These are phyloP conservation scores for Neomorphus geoffroyi DNA, from an alignment of 2,797 vertebrate species.

Conservation along the genomic window DNA sequence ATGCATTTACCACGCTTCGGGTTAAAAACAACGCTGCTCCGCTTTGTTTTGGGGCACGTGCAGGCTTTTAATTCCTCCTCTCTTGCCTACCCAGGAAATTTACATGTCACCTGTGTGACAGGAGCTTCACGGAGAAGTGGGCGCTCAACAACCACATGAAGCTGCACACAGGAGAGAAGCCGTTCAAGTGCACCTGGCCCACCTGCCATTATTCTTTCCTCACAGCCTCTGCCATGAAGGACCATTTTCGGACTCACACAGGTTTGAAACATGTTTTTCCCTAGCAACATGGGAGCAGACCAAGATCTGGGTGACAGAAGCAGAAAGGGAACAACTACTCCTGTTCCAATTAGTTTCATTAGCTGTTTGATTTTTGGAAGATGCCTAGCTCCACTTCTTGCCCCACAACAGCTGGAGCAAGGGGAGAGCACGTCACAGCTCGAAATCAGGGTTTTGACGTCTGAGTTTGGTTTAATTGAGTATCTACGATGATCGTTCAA, in stretches of 20 bases:
- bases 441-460: not conserved
- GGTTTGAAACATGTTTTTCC: slow-evolving; percentile 76
- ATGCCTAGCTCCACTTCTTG: not conserved
- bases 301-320: rapidly evolving
- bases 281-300: rapidly evolving
- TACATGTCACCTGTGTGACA: slow-evolving; percentile 92
- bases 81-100: slow-evolving; percentile 86
- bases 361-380: not conserved
- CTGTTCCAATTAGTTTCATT: not conserved
- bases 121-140: slow-evolving; percentile 98
- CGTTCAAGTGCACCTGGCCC: slow-evolving; percentile 93
- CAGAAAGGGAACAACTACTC: not conserved
- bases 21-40: slow-evolving; percentile 40
- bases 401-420: not conserved
- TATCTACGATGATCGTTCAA: not conserved
- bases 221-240: slow-evolving; percentile 96
- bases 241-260: slow-evolving; percentile 97
- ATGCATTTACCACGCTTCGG: slow-evolving; percentile 57
- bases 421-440: not conserved
- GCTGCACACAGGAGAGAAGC: slow-evolving; percentile 96
- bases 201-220: slow-evolving; percentile 98
- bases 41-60: not conserved
- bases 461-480: not conserved
- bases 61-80: slow-evolving; percentile 62
- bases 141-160: slow-evolving; percentile 99